phyloP scores from a whole-genome alignment of 35 echinoderm and acorn worm genomes.

The Ophiothrix spiculata region DNA sequence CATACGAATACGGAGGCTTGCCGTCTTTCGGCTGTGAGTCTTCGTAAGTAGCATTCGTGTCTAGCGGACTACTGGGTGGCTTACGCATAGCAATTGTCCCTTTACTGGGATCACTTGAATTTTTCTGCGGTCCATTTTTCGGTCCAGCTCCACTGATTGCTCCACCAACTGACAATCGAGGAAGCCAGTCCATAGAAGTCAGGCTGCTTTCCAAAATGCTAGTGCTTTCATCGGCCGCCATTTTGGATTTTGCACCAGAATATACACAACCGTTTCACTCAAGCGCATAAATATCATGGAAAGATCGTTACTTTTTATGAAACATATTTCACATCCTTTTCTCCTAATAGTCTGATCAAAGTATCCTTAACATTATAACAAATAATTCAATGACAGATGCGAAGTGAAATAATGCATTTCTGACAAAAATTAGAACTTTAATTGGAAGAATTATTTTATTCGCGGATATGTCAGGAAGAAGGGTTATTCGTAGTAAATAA shows the following conservation, averaged over 20 bases:
- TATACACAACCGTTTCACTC: constrained; percentile 41
- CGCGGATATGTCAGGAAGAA: neutral
- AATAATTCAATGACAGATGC: no score
- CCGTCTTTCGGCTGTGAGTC: constrained; percentile 79
- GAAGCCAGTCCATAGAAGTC: constrained; percentile 99
- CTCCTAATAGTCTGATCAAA: no score
- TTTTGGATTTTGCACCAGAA: constrained; percentile 71
- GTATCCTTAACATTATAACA: no score
- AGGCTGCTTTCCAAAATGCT: constrained; percentile 68
- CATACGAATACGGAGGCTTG: constrained; percentile 96
- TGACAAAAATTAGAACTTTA: neutral
- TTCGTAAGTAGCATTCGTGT: constrained; percentile 85
- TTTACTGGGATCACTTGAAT: constrained; percentile 72
- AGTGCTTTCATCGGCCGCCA: constrained; percentile 78
- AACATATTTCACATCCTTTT: no score
- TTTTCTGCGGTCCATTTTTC: constrained; percentile 58
- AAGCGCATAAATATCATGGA: constrained; percentile 49
- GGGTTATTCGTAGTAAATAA: neutral
- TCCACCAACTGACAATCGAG: constrained; percentile 66
- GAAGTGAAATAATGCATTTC: no score
- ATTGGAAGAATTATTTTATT: neutral
- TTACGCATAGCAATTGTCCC: constrained; percentile 92
- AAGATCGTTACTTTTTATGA: neutral
- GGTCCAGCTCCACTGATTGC: constrained; percentile 63
- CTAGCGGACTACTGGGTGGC: constrained; percentile 90